Conservation (phyloP, 2,797 vertebrate species). For the Sebastes elongatus region DNA sequence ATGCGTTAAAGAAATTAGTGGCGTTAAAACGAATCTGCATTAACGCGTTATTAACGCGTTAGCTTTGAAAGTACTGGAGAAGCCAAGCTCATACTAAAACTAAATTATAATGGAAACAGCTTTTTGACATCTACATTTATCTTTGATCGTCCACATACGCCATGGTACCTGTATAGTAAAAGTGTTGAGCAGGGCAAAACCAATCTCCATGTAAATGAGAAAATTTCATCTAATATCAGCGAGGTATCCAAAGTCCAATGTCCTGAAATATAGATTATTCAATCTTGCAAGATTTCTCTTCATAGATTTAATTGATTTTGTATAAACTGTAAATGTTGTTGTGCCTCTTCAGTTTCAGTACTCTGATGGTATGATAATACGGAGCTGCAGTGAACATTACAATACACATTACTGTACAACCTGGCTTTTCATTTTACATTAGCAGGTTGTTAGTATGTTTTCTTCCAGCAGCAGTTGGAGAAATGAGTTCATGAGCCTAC, state of each 20-base stretch:
- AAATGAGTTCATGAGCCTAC: neutral
- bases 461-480: neutral
- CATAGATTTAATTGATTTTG: neutral
- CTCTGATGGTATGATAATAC: neutral
- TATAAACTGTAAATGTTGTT: neutral
- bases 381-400: neutral
- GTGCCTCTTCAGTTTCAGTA: neutral
- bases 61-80: neutral
- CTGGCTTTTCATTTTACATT: neutral
- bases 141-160: neutral
- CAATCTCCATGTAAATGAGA: slow-evolving; percentile 55
- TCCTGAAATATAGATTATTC: slow-evolving; percentile 16
- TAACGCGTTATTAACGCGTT: no score
- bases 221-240: neutral
- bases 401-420: neutral
- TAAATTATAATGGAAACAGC: neutral
- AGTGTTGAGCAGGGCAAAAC: slow-evolving; percentile 21
- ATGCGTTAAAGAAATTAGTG: no score
- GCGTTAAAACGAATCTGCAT: no score
- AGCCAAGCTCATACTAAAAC: neutral
- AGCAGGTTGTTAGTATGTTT: no score
- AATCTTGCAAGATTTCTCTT: neutral
- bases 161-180: slow-evolving; percentile 1
- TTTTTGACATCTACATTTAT: slow-evolving; percentile 3
- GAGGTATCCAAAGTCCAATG: neutral